Evolutionary conservation across 64 coral and sea anemone species (phyloP), one percentile per base, ranked within the genome.

Genomic region (Exaiptasia diaphana): DNA sequence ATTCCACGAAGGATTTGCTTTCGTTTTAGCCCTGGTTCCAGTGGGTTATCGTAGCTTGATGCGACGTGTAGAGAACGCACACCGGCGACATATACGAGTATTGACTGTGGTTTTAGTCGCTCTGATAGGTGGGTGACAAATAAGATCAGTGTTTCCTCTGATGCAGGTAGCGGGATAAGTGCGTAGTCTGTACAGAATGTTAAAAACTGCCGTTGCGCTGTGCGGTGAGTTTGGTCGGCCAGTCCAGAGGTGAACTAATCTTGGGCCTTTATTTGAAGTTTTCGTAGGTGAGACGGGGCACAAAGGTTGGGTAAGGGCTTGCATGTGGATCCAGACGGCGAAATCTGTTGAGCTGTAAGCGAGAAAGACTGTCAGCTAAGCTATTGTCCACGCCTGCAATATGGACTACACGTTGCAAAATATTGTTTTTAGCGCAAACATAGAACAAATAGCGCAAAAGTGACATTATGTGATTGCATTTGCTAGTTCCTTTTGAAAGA

Each of bases 1-100:
- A 81, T 81, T 45, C 58, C 60, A 11, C 4, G 55, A 6, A 78
- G n/a, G 13, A 54, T 78, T 22, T 78, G 52, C 43, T 78, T 60
- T 24, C 38, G 57, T 61, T 41, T 29, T 38, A 36, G 10, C 8
- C 29, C 31, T 4, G 28, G 29, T 7, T 55, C 2, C 4, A 76
- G 49, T 22, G 73, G 73, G 27, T 46, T 42, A 60, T 20, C 10
- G 57, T 48, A 65, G 43, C 57, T 40, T 48, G 59, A 61, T 27
- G 36, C 38, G 1, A 78, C 38, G 20, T 78, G 75, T 22, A 78
- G 27, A 38, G 53, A 41, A 22, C 75, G 53, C 12, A 80, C 40
- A 17, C 36, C 77, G 12, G 77, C 77, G 18, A 49, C 40, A 24
- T 79, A 79, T 20, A 79, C 38, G 5, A 41, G 8, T 11, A 64